Base-by-base conservation (phyloP, 2,113 vertebrate genomes). In the Pelmatolapia mariae region DNA sequence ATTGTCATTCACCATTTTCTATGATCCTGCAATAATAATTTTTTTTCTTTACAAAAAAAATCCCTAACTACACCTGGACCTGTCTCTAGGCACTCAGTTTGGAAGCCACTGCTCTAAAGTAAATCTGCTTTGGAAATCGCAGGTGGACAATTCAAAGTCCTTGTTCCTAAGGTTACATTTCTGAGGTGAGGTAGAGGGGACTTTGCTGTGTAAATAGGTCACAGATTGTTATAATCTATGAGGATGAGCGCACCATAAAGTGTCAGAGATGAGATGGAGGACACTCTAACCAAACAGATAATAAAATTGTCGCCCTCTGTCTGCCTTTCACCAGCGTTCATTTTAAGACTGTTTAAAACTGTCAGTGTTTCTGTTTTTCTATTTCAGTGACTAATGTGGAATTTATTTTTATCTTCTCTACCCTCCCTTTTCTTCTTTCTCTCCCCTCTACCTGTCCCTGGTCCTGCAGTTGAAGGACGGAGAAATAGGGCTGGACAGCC, bases 381-480 rank as follows among this genome's bases (percentile, higher is more conserved):
- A 80, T 82, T 93, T 81, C 18, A 7, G 56, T 88, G 79, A 92
- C 87, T 94, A 93, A 94, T 84, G 53, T 87, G 36, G 24, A 66
- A 57, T 91, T 93, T 90, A 10, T 82, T 89, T 87, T 40, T 78
- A n/a, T 13, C 59, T 66, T 40, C 24, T 26, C 45, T 31, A 31
- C 73, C 79, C 56, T 61, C 63, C 45, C 33, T 80, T 81, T 82
- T 76, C 11, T 31, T 59, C 83, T 89, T 87, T 80, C 36, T 24
- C 68, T 19, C 12, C 43, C 11, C 80, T 80, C 16, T 81, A 63
- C 82, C 81, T 92, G 53, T 91, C 61, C 89, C 76, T 87, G 26
- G 85, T 84, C 71, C 24, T 33, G 22, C 93, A 96, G 96, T 91
- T 92, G 91, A 96, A 96, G 95, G 95, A 95, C 92, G 90, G 94